phyloP scores from a whole-genome alignment of 1,140 invertebrate genomes.

The Diorhabda elongata region DNA sequence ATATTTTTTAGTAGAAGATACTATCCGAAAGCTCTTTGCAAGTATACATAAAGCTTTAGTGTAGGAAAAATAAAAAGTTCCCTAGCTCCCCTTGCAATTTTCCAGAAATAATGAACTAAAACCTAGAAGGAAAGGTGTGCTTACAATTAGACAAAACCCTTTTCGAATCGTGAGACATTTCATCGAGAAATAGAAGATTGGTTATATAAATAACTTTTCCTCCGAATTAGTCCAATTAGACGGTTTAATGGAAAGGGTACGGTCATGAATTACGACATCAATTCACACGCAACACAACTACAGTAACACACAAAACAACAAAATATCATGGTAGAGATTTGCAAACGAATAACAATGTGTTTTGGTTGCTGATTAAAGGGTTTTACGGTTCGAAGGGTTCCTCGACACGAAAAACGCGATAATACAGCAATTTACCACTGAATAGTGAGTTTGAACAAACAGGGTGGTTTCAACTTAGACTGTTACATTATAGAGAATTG shows the following conservation, averaged over 20 bases:
- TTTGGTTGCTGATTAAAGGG: background rate
- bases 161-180: background rate
- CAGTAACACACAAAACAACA: slow-evolving; percentile 1
- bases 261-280: slow-evolving; percentile 5
- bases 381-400: background rate
- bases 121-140: too few species aligned
- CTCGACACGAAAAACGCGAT: slow-evolving; percentile 1
- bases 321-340: slow-evolving; percentile 3
- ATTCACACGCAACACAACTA: slow-evolving; percentile 7
- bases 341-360: slow-evolving; percentile 7
- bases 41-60: too few species aligned
- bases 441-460: too few species aligned
- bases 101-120: too few species aligned
- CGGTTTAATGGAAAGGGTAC: slow-evolving; percentile 6
- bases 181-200: background rate
- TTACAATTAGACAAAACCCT: too few species aligned
- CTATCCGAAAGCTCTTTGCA: too few species aligned
- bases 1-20: too few species aligned
- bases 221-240: slow-evolving; percentile 5
- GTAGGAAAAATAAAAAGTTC: too few species aligned
- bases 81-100: too few species aligned
- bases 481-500: too few species aligned
- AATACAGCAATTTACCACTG: background rate
- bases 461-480: too few species aligned
- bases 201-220: slow-evolving; percentile 3